Conservation (phyloP, 35 echinoderm and acorn worm genomes). For the Diadema setosum region DNA sequence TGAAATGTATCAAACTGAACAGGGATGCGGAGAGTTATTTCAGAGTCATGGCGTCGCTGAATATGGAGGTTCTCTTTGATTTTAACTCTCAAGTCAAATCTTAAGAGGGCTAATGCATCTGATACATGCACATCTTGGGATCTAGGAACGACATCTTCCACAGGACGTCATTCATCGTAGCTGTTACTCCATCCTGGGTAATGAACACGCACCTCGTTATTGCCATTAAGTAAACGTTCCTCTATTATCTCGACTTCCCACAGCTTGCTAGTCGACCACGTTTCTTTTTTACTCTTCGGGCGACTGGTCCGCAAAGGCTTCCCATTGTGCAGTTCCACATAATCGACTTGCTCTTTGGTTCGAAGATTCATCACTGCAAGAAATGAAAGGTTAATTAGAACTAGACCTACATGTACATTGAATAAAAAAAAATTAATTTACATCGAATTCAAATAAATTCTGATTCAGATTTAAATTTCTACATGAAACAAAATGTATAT, state of each 20-base stretch:
- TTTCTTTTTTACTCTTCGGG: background rate
- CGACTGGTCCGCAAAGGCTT: background rate
- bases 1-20: conserved; percentile 24
- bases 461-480: background rate
- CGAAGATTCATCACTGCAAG: background rate
- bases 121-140: background rate
- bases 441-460: background rate
- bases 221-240: background rate
- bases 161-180: conserved; percentile 23
- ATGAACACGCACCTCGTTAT: conserved; percentile 11
- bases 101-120: background rate
- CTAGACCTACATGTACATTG: background rate
- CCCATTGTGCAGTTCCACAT: background rate
- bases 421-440: background rate
- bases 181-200: conserved; percentile 8
- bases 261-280: background rate
- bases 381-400: background rate
- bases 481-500: background rate
- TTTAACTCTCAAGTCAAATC: conserved; percentile 11
- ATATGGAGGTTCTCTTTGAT: conserved; percentile 28
- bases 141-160: background rate
- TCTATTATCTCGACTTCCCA: background rate
- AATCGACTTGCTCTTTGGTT: background rate
- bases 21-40: background rate
- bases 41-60: background rate